Conservation (phyloP, 2,888 invertebrate genomes). For the Sphaerophoria taeniata region DNA sequence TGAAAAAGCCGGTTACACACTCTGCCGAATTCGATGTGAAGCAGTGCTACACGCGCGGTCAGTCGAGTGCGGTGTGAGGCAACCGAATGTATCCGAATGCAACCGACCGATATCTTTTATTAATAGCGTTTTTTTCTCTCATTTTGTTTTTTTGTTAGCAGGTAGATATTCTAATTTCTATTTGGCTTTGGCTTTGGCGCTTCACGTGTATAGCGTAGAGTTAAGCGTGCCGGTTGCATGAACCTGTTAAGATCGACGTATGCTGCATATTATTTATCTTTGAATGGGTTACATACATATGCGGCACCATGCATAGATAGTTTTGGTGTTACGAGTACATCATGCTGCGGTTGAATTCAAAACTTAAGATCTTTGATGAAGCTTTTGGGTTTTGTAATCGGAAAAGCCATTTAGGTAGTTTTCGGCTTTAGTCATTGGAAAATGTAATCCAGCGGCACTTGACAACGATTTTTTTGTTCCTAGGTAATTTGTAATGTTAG, state of each 20-base stretch:
- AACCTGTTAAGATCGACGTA: conserved; percentile 64
- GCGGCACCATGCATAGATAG: neutral
- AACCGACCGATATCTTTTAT: conserved; percentile 80
- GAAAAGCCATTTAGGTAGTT: conserved; percentile 62
- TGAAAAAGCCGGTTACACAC: conserved; percentile 75
- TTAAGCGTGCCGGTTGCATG: conserved; percentile 73
- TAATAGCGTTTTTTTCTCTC: conserved; percentile 61
- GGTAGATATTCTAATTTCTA: conserved; percentile 73
- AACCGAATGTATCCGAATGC: conserved; percentile 83
- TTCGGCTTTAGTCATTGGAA: conserved; percentile 45
- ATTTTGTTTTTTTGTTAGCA: neutral
- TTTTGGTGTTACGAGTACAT: conserved; percentile 6
- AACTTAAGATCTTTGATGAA: conserved; percentile 21
- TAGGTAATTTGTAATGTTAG: no score
- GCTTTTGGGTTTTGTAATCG: conserved; percentile 53
- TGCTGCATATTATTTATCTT: conserved; percentile 16
- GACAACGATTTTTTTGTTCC: no score
- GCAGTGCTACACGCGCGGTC: conserved; percentile 81
- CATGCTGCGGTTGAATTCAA: conserved; percentile 11
- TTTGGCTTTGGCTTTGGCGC: conserved; percentile 63
- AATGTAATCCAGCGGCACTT: neutral
- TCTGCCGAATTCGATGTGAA: conserved; percentile 74
- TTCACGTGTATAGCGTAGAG: conserved; percentile 18
- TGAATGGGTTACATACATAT: neutral
- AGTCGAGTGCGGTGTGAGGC: conserved; percentile 83